phyloP scores from a whole-genome alignment of 2,113 vertebrate genomes.

The Brachyhypopomus occidentalis region DNA sequence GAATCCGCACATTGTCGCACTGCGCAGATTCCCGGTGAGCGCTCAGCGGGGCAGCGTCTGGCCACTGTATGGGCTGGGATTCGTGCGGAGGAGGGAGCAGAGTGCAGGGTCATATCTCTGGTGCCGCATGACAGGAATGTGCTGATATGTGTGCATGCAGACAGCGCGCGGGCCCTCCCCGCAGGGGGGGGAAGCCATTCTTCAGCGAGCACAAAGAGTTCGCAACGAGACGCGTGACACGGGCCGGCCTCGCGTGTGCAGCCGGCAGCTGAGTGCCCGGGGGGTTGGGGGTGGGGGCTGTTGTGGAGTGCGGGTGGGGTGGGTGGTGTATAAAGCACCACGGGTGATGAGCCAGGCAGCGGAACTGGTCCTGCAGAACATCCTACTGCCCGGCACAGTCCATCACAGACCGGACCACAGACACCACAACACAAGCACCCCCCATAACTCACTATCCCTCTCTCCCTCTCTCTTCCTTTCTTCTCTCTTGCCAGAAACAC shows the following conservation, averaged over 20 bases:
- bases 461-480: slow-evolving; percentile 1
- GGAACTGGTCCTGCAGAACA: slow-evolving; percentile 12
- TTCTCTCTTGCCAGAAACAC: background rate
- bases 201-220: slow-evolving; percentile 41
- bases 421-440: slow-evolving; percentile 19
- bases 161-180: slow-evolving; percentile 33
- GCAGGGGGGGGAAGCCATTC: slow-evolving; percentile 23
- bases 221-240: slow-evolving; percentile 17
- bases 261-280: too few relatives aligned
- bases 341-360: slow-evolving; percentile 15
- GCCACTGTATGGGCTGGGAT: background rate
- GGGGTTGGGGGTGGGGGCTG: too few relatives aligned
- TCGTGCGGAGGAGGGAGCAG: slow-evolving; percentile 30
- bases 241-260: too few relatives aligned
- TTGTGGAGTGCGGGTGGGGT: too few relatives aligned
- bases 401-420: slow-evolving; percentile 14
- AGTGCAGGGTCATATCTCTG: slow-evolving; percentile 46
- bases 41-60: background rate
- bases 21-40: background rate
- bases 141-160: slow-evolving; percentile 47
- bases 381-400: slow-evolving; percentile 31
- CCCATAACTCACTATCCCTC: background rate
- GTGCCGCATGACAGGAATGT: slow-evolving; percentile 26
- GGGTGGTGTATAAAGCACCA: too few relatives aligned
- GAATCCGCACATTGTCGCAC: background rate